Evolutionary conservation across 2,888 invertebrate species (phyloP), one percentile per base, ranked within the genome.

Genomic region (Noctua janthe): DNA sequence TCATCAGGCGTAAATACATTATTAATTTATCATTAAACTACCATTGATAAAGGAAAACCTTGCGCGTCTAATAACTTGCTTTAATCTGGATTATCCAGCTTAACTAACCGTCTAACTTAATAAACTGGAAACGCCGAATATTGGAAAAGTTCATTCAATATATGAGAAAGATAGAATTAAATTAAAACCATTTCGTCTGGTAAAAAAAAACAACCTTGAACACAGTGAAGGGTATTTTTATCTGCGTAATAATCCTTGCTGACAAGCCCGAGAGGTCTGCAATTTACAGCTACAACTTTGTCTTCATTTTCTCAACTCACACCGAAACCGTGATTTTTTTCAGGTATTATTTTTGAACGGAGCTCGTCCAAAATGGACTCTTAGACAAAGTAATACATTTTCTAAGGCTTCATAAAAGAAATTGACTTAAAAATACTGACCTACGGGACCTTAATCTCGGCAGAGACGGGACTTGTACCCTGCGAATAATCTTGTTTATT

Each of bases 401-500:
- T 81, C 83, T 83, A 79, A 85, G 78, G 82, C 77, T 85, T 82
- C 85, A 85, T 90, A 91, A 91, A 90, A 87, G 85, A 89, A 89
- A 92, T 91, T 92, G 92, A 91, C 90, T 91, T 87, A 89, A 91
- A 89, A 91, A 90, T 88, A 89, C 85, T 88, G 87, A 89, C 88
- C 86, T 85, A 87, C 87, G 85, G 80, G 81, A 83, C 83, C 90
- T 89, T 91, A 92, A 92, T 92, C 91, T 91, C 76, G 85, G 83
- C 79, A 62, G 80, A 87, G 80, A 81, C 80, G 84, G 84, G 89
- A 87, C 89, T 90, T 87, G 90, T 88, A 86, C 88, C 85, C 80
- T 82, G 82, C 83, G 83, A 91, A 91, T 92, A 92, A 91, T 92
- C 91, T 91, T 91, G 91, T 93, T 94, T 93, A 92, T 93, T 91